A percentile compares a stretch with the other conserved stretches of the same genome.
phyloP scores from a whole-genome alignment of 2,113 vertebrate genomes.

The Indri indri region DNA sequence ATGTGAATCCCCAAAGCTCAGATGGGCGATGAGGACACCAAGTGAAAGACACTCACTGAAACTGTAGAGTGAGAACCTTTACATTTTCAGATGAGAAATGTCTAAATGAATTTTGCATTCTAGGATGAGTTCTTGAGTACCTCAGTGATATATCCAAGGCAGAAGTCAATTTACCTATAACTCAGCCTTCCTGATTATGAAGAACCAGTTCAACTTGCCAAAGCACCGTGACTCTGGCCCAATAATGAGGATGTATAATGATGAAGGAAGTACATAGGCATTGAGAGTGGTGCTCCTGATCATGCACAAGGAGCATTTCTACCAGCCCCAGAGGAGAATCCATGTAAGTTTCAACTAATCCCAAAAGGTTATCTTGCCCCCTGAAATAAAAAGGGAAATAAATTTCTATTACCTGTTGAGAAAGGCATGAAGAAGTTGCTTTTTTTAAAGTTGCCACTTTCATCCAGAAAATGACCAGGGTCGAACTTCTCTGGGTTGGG shows the following conservation, averaged over 20 bases:
- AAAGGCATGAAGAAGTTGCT: no score
- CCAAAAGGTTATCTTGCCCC: no score
- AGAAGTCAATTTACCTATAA: not conserved
- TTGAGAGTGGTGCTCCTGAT: not conserved
- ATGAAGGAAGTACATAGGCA: no score
- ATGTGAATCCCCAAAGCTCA: not conserved
- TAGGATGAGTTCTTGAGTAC: no score
- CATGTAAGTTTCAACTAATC: no score
- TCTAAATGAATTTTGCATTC: not conserved
- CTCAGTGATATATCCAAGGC: not conserved
- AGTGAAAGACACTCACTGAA: not conserved
- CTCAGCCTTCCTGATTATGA: not conserved
- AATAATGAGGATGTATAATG: no score
- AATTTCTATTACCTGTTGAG: no score
- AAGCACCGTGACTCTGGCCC: not conserved
- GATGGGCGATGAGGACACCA: rapidly evolving
- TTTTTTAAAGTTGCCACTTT: no score
- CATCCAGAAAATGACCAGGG: no score
- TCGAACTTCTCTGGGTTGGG: no score
- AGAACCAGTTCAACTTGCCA: not conserved
- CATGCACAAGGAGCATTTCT: not conserved
- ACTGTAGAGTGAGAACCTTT: not conserved
- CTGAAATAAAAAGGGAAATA: no score
- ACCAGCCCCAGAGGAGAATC: no score
- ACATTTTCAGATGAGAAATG: rapidly evolving